Percentiles rank a stretch among this genome's conserved stretches.
These are phyloP conservation scores for Agelastica alni DNA, from an alignment of 2,888 invertebrate species.

Conservation along the genomic window DNA sequence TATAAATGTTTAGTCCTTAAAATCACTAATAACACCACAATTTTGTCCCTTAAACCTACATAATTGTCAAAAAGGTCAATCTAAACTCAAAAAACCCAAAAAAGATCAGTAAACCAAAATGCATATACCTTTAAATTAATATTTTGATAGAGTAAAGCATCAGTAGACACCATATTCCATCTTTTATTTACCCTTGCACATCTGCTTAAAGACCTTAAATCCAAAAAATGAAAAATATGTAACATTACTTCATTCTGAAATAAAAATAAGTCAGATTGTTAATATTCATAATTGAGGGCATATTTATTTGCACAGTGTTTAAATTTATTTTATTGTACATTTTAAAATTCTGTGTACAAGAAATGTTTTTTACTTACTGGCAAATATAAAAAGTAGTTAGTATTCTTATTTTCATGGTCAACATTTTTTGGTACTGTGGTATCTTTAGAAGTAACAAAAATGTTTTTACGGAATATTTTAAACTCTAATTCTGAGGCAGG, in stretches of 20 bases:
- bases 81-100: too few relatives aligned
- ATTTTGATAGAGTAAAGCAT: slow-evolving; percentile 76
- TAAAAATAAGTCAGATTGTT: slow-evolving; percentile 17
- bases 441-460: neutral
- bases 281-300: too few relatives aligned
- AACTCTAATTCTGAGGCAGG: slow-evolving; percentile 42
- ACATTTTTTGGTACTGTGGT: neutral
- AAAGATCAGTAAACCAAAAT: too few relatives aligned
- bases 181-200: slow-evolving; percentile 77
- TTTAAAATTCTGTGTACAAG: too few relatives aligned
- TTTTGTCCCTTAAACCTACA: too few relatives aligned
- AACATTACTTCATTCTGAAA: slow-evolving; percentile 83
- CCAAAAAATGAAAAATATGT: slow-evolving; percentile 78
- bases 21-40: too few relatives aligned
- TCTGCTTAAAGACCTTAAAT: slow-evolving; percentile 75
- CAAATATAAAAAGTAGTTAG: slow-evolving; percentile 39
- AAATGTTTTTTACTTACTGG: slow-evolving; percentile 43
- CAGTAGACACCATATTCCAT: slow-evolving; percentile 73
- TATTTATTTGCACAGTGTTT: too few relatives aligned
- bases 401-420: slow-evolving; percentile 1
- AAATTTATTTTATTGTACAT: too few relatives aligned
- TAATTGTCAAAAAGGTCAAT: too few relatives aligned
- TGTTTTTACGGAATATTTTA: neutral
- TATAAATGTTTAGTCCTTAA: too few relatives aligned
- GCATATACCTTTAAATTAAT: slow-evolving; percentile 76